Base-by-base conservation (phyloP, 1,140 invertebrate genomes). In the Zelostemma sp. region DNA sequence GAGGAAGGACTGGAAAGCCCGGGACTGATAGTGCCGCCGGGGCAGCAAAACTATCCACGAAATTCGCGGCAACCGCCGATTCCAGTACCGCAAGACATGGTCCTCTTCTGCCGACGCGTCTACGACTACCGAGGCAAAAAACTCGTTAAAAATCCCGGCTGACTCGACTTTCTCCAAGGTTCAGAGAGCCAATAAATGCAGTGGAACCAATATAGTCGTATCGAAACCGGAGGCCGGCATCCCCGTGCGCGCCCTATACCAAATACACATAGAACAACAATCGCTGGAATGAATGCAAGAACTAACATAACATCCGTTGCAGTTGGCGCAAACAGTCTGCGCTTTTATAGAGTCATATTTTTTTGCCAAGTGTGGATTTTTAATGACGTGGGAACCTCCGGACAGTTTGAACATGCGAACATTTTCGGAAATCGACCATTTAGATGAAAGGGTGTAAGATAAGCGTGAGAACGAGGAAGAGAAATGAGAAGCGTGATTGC, bases 91-190 rank as follows among this genome's bases (percentile, higher is more conserved):
- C 91, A 93, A 19, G 96, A 97, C 67, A 91, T 95, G 80, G 93
- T 99, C 1, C 95, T 98, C 74, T 95, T 97, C 85, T 98, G 96
- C 85, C 91, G 95, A 12, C 92, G 93, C 69, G 95, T 97, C 25
- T 98, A 98, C 85, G 97, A 98, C 84, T 97, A 95, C 86, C 89
- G 96, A 55, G 92, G 94, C 59, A 93, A 92, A 74, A 91, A 92
- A 68, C 89, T 94, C 62, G 87, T 91, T 40, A 91, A 91, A 76
- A 89, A 91, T 86, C 89, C 89, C 46, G 87, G 86, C 85, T 88
- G 88, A 88, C 81, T 86, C 78, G 82, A 86, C 47, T 70, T 77
- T 49, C 48, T 76, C 51, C 81, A 79, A 78, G 73, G 57, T 54
- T 49, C 54, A 74, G 61, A 60, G 71, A 75, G 64, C 73, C 62